Conservation (phyloP, 2,888 invertebrate genomes). For the Myathropa florea region DNA sequence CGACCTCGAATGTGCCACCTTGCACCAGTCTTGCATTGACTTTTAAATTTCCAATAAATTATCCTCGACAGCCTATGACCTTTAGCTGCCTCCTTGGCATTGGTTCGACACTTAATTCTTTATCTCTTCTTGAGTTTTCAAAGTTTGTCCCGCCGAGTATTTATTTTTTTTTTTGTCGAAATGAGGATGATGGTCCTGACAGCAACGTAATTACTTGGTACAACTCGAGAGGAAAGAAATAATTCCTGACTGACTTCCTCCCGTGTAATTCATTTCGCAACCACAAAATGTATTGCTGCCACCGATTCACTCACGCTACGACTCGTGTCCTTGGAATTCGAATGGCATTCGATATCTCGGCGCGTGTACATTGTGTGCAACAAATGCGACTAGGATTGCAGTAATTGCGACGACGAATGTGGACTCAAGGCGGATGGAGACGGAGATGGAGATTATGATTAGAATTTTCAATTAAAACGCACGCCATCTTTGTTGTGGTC, state of each 20-base stretch:
- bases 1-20: neutral
- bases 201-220: slow-evolving; percentile 60
- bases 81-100: slow-evolving; percentile 22
- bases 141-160: slow-evolving; percentile 10
- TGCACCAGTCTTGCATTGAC: neutral
- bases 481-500: slow-evolving; percentile 57
- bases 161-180: neutral
- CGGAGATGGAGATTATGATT: slow-evolving; percentile 63
- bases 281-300: slow-evolving; percentile 1
- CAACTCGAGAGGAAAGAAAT: slow-evolving; percentile 38
- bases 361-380: slow-evolving; percentile 49
- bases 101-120: neutral
- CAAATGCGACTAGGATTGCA: slow-evolving; percentile 43
- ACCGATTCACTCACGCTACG: neutral
- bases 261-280: slow-evolving; percentile 12
- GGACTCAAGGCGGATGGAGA: neutral
- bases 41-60: slow-evolving; percentile 48
- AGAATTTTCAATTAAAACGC: slow-evolving; percentile 68
- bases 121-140: slow-evolving; percentile 24
- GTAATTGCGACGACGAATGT: slow-evolving; percentile 31
- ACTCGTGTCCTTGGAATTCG: slow-evolving; percentile 38
- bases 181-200: slow-evolving; percentile 41
- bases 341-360: slow-evolving; percentile 7
- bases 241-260: slow-evolving; percentile 22
- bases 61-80: slow-evolving; percentile 42